Percentiles rank a stretch among this genome's conserved stretches.
Conservation (phyloP, 30 jellyfish, hydroid and myxozoan species). For the Pelagia noctiluca region DNA sequence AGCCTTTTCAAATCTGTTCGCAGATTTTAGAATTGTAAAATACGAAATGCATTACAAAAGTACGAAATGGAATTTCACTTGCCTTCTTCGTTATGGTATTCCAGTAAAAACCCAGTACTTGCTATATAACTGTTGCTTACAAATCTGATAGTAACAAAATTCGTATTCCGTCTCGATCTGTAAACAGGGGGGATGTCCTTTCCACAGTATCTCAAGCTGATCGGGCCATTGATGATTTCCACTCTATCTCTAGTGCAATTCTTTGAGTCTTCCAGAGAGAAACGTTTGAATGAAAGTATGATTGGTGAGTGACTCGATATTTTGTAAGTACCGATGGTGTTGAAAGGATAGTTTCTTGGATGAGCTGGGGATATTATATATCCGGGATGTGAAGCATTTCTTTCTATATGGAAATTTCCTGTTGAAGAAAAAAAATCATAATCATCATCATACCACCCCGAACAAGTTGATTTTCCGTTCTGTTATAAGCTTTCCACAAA, state of each 20-base stretch:
- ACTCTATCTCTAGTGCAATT: not conserved
- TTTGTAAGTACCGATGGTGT: not conserved
- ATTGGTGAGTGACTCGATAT: not conserved
- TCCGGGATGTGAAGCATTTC: not conserved
- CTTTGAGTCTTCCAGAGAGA: not conserved
- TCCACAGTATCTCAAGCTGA: not conserved
- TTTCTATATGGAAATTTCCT: not conserved
- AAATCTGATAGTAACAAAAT: not conserved
- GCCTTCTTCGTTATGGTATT: not conserved
- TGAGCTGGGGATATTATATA: not conserved
- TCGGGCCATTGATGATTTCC: not conserved
- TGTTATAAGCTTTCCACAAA: not conserved
- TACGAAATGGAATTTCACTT: not conserved
- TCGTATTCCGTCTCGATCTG: not conserved
- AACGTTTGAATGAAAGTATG: not conserved
- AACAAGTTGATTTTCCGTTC: not conserved
- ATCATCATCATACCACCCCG: too few relatives aligned
- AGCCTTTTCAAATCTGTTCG: too few relatives aligned
- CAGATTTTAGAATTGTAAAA: too few relatives aligned
- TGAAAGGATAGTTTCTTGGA: conserved; percentile 1
- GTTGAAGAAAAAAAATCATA: not conserved
- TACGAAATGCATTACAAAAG: not conserved
- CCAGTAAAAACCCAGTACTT: not conserved
- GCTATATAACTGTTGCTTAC: not conserved
- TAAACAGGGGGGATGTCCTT: not conserved